Conservation (phyloP, 2,797 vertebrate species). For the Chelon labrosus region DNA sequence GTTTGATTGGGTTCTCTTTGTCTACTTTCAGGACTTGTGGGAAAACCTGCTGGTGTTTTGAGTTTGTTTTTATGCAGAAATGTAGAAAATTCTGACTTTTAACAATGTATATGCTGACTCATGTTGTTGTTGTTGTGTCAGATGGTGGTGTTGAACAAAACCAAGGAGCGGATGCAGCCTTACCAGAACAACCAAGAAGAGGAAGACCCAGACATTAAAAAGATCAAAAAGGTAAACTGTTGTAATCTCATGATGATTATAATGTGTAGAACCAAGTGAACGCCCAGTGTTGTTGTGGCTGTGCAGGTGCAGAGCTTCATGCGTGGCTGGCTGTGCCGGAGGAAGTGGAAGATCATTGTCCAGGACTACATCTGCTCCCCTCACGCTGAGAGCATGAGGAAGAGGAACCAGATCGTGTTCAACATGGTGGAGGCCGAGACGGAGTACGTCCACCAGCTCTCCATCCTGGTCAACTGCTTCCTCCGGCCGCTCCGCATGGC, state of each 20-base stretch:
- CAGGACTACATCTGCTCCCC: constrained; percentile 97
- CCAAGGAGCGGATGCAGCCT: constrained; percentile 91
- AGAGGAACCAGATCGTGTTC: constrained; percentile 97
- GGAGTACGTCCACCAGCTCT: constrained; percentile 90
- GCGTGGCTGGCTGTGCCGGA: constrained; percentile 94
- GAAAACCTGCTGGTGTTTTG: too few relatives aligned
- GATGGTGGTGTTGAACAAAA: constrained; percentile 92
- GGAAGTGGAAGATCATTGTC: constrained; percentile 98
- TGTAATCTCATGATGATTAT: neutral
- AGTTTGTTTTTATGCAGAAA: too few relatives aligned
- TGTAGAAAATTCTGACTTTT: too few relatives aligned
- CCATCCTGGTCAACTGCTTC: constrained; percentile 94
- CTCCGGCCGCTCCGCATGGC: constrained; percentile 94
- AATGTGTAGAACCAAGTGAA: too few relatives aligned
- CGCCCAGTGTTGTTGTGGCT: neutral
- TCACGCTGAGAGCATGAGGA: constrained; percentile 97
- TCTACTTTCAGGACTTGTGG: too few relatives aligned
- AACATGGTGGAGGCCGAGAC: constrained; percentile 96
- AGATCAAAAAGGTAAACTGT: constrained; percentile 94
- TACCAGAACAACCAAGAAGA: constrained; percentile 91
- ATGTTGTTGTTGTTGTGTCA: constrained; percentile 67
- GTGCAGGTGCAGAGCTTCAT: constrained; percentile 95
- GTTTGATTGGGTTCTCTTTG: too few relatives aligned
- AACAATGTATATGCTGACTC: too few relatives aligned
- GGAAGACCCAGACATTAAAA: constrained; percentile 96